Evolutionary conservation across 2,888 invertebrate genomes (phyloP).

Genomic region (Panopea generosa): DNA sequence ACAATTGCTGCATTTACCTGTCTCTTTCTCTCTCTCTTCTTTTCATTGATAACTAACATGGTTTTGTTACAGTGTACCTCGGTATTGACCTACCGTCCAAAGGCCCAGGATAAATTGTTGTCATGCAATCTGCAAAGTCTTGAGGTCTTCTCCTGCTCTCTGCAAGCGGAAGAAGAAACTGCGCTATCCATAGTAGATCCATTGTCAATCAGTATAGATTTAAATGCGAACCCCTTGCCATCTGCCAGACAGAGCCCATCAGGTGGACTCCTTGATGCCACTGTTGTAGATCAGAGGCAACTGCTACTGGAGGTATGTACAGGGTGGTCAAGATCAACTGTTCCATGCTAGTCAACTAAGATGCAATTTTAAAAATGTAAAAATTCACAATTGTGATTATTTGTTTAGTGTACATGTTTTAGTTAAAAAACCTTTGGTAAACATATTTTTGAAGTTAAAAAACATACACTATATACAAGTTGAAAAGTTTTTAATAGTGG

Average conservation of each 20-base stretch:
- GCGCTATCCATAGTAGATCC: constrained; percentile 98
- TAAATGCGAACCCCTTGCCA: constrained; percentile 80
- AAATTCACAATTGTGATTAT: background rate
- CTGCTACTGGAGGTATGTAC: constrained; percentile 80
- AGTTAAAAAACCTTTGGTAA: too few species aligned
- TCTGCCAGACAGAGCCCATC: constrained; percentile 68
- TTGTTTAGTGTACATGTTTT: too few species aligned
- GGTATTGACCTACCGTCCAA: constrained; percentile 92
- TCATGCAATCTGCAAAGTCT: constrained; percentile 94
- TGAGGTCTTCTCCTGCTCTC: constrained; percentile 96
- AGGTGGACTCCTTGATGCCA: constrained; percentile 78
- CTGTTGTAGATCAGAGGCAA: constrained; percentile 73
- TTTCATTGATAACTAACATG: too few species aligned
- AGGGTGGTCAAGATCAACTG: too few species aligned
- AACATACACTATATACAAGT: too few species aligned
- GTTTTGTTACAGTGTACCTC: constrained; percentile 91
- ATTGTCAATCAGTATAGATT: constrained; percentile 89
- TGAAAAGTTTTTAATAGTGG: too few species aligned
- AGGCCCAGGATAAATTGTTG: constrained; percentile 90
- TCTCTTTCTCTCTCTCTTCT: too few species aligned
- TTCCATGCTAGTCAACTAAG: too few species aligned
- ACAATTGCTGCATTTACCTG: too few species aligned
- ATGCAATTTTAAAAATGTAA: background rate
- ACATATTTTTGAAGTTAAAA: too few species aligned
- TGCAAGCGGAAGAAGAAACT: constrained; percentile 96